Evolutionary conservation across 2,888 invertebrate species (phyloP), one percentile per base, ranked within the genome.

Genomic region (Pristionchus arcanus): DNA sequence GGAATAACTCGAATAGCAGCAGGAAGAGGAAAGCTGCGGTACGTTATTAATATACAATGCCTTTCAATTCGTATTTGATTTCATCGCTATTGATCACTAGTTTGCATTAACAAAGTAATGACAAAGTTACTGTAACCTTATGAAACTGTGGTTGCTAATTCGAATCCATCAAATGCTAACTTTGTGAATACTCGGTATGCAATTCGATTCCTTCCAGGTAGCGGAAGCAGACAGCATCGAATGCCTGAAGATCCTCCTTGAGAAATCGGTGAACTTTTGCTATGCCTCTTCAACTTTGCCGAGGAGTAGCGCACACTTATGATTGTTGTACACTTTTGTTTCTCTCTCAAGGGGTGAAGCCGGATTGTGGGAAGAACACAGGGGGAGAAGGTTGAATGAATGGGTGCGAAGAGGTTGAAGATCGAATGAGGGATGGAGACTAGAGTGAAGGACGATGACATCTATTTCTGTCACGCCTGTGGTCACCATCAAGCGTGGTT

Each of bases 181-280:
- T n/a, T n/a, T n/a, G n/a, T n/a, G n/a, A n/a, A n/a, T n/a, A n/a
- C n/a, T n/a, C n/a, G n/a, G n/a, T n/a, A n/a, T n/a, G n/a, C 21
- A 49, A 34, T 25, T 49, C 2, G 13, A 25, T 15, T 49, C 0
- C 34, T 89, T 92, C 15, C 87, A 93, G 93, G 91, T 94, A 19
- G 94, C 94, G 5, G 94, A 94, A 91, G 94, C 94, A 0, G 94
- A 94, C 90, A 94, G 94, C 87, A 93, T 94, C 87, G 94, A 94
- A 90, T 93, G 93, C 86, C 91, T 94, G 91, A 94, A 94, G 90
- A 89, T 94, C 37, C 90, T 94, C 37, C 90, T 94, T 15, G 93
- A 94, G 90, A 94, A 93, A 91, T 91, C 93, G 90, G 94, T 94
- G 91, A 90, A 71, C 31, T 28, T 28, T 71, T 5, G 9, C 87